A percentile compares a stretch with the other conserved stretches of the same genome.
phyloP scores from a whole-genome alignment of 1,140 invertebrate species.

The Mercenaria mercenaria region DNA sequence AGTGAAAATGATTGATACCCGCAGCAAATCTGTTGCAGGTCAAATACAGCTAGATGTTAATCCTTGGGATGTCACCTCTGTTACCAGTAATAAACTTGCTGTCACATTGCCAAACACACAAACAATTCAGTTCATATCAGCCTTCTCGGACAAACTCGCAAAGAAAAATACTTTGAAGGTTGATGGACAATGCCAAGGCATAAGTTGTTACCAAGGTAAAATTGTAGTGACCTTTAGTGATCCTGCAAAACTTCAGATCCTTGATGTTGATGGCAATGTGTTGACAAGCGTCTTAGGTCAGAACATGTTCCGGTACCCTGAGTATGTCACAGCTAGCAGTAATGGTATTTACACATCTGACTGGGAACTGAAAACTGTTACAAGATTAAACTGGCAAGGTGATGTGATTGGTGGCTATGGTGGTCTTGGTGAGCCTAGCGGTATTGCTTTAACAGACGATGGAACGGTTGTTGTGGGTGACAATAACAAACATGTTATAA shows the following conservation, averaged over 20 bases:
- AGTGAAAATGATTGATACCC: neutral
- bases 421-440: neutral
- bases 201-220: neutral
- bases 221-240: neutral
- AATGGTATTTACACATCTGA: neutral
- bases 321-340: neutral
- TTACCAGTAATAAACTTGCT: neutral
- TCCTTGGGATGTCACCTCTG: neutral
- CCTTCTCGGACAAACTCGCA: neutral
- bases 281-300: no score
- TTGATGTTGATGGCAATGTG: neutral
- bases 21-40: neutral
- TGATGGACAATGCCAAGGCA: neutral
- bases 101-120: neutral
- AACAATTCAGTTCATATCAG: neutral
- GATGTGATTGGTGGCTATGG: neutral
- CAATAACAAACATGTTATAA: neutral
- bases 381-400: neutral
- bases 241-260: neutral
- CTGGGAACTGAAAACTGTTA: neutral
- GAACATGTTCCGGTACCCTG: neutral
- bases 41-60: neutral
- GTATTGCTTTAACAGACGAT: neutral
- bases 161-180: neutral
- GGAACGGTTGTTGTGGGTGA: neutral